Conservation (phyloP, 1,140 invertebrate species). For the Cotesia typhae region DNA sequence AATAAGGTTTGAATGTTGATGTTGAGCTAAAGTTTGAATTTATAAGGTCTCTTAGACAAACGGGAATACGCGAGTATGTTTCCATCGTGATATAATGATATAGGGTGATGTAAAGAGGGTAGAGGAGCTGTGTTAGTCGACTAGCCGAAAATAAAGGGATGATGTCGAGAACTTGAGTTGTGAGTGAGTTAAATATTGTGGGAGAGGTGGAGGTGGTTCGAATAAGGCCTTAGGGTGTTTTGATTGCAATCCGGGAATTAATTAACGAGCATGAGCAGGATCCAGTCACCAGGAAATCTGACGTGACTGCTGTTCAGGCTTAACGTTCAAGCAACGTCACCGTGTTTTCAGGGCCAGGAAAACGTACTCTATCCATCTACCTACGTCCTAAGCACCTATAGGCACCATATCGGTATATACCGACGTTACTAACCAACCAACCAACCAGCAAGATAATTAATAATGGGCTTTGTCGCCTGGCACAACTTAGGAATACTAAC, state of each 20-base stretch:
- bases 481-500: conserved; percentile 22
- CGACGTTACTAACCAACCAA: neutral
- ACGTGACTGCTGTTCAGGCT: conserved; percentile 51
- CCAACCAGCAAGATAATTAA: conserved; percentile 46
- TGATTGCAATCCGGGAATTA: conserved; percentile 55
- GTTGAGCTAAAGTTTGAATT: conserved; percentile 17
- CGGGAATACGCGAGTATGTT: too few species aligned
- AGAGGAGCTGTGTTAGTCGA: neutral
- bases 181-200: neutral
- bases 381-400: too few species aligned
- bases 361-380: neutral
- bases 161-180: neutral
- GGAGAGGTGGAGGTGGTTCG: conserved; percentile 28
- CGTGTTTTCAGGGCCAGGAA: conserved; percentile 19
- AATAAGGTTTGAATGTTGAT: conserved; percentile 10
- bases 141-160: neutral
- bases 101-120: neutral
- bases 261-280: conserved; percentile 51
- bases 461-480: conserved; percentile 45
- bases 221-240: conserved; percentile 43
- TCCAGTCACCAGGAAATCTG: conserved; percentile 48
- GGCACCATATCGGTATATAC: neutral
- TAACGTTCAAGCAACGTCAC: conserved; percentile 34
- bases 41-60: neutral
- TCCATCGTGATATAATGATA: too few species aligned